phyloP scores from a whole-genome alignment of 2,113 vertebrate genomes.

The Sinocyclocheilus maitianheensis region DNA sequence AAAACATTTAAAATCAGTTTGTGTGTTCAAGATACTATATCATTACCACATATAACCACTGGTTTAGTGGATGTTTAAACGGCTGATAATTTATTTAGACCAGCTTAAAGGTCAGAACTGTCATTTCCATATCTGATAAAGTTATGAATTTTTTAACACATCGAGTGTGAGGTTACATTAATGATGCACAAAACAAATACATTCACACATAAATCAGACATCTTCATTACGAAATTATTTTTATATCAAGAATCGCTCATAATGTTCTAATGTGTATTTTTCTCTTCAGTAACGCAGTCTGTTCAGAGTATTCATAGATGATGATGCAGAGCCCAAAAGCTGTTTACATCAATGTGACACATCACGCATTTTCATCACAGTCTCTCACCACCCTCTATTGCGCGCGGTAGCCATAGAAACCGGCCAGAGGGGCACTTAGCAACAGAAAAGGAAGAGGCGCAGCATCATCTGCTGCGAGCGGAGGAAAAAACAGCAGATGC shows the following conservation, averaged over 20 bases:
- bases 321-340: not conserved
- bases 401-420: conserved; percentile 72
- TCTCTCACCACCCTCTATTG: conserved; percentile 47
- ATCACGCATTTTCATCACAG: conserved; percentile 58
- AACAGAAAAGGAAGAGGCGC: conserved; percentile 62
- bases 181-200: not conserved
- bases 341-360: conserved; percentile 24
- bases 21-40: not conserved
- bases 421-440: conserved; percentile 71
- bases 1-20: not conserved
- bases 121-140: not conserved
- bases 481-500: not conserved
- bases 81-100: not conserved
- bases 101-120: not conserved
- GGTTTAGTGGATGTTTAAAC: not conserved
- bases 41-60: not conserved
- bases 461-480: conserved; percentile 24
- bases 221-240: not conserved
- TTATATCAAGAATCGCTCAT: not conserved
- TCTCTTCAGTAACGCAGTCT: not conserved
- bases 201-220: not conserved
- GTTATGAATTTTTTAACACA: not conserved
- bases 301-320: not conserved
- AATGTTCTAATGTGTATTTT: not conserved
- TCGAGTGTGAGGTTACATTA: not conserved